A percentile compares a stretch with the other conserved stretches of the same genome.
Evolutionary conservation across 35 echinoderm and acorn worm species (phyloP).

Genomic region (Strongylocentrotus purpuratus): DNA sequence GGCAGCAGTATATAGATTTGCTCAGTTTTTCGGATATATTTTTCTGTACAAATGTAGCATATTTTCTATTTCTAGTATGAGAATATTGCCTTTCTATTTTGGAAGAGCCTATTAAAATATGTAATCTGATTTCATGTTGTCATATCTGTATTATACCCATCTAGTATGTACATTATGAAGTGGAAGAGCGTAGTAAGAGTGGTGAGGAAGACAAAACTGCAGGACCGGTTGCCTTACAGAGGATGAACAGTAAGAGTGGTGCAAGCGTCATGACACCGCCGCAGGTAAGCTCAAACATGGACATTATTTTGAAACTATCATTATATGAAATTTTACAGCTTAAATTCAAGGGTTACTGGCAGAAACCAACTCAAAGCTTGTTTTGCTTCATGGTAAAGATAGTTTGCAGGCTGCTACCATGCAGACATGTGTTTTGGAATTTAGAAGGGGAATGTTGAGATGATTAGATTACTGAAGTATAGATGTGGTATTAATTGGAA

Average conservation of each 20-base stretch:
- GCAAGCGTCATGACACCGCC: constrained; percentile 69
- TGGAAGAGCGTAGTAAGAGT: constrained; percentile 65
- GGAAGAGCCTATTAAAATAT: not conserved
- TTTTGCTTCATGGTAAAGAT: too few species aligned
- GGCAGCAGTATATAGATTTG: not conserved
- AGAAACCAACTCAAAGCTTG: too few species aligned
- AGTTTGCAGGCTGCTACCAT: too few species aligned
- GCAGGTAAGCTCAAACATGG: constrained; percentile 62
- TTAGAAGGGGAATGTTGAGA: too few species aligned
- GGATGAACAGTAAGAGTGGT: constrained; percentile 75
- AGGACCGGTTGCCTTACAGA: constrained; percentile 54
- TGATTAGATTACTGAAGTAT: too few species aligned
- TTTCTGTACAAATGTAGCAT: not conserved
- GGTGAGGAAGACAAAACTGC: constrained; percentile 48
- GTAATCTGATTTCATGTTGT: constrained; percentile 90
- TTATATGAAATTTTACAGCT: too few species aligned
- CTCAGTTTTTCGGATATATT: not conserved
- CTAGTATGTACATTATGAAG: constrained; percentile 98
- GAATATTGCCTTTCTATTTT: not conserved
- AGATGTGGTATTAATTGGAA: too few species aligned
- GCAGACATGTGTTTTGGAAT: too few species aligned
- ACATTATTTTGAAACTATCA: too few species aligned
- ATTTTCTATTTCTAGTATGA: not conserved
- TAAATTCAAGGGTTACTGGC: too few species aligned
- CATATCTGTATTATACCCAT: constrained; percentile 79